These are phyloP conservation scores for Melipona beecheii DNA, from an alignment of 2,888 invertebrate species.

Conservation along the genomic window DNA sequence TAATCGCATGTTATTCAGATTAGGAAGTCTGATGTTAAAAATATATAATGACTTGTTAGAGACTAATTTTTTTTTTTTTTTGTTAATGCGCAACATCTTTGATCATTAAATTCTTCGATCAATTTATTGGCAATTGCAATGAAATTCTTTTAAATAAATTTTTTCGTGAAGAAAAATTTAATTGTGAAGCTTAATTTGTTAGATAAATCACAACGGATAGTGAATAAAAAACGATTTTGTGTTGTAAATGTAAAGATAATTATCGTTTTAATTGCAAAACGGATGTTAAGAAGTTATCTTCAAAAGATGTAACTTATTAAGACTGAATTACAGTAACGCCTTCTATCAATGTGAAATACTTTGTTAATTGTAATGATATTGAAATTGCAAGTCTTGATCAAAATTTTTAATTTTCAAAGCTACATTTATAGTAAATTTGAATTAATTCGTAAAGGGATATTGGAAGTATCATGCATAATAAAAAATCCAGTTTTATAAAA, in stretches of 20 bases:
- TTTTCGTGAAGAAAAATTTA: neutral
- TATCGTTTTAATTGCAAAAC: conserved; percentile 17
- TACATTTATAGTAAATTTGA: too few relatives aligned
- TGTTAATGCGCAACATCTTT: neutral
- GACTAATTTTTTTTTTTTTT: neutral
- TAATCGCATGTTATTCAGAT: conserved; percentile 33
- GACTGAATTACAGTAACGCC: neutral
- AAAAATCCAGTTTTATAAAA: too few relatives aligned
- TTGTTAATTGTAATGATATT: too few relatives aligned
- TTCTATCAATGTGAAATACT: too few relatives aligned
- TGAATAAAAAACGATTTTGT: neutral
- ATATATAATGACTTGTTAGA: too few relatives aligned
- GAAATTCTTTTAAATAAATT: neutral
- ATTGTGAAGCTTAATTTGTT: too few relatives aligned
- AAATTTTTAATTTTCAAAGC: too few relatives aligned
- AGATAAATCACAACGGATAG: too few relatives aligned
- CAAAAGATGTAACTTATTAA: conserved; percentile 13
- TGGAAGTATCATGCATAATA: too few relatives aligned
- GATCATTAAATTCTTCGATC: neutral
- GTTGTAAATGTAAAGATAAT: conserved; percentile 2
- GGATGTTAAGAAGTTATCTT: conserved; percentile 27
- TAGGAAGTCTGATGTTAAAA: neutral
- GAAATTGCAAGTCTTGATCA: too few relatives aligned
- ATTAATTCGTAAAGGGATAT: too few relatives aligned
- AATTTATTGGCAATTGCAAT: neutral